Conservation (phyloP, 2,888 invertebrate genomes). For the Cotesia congregata region DNA sequence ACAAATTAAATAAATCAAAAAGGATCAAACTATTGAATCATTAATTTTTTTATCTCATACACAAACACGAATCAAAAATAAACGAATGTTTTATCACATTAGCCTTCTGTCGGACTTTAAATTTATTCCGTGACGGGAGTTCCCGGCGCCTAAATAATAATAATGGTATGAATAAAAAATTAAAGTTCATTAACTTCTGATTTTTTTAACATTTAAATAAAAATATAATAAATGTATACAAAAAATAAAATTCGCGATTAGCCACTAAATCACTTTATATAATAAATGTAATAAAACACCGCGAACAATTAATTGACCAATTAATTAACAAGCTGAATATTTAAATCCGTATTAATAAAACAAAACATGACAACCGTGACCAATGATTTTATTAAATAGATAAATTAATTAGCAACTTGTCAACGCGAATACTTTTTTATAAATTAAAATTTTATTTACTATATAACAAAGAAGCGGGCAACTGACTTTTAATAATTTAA, state of each 20-base stretch:
- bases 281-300: not conserved
- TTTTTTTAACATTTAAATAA: not conserved
- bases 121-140: not conserved
- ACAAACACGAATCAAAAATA: not conserved
- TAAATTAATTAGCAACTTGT: constrained; percentile 40
- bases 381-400: constrained; percentile 26
- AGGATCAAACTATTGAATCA: not conserved
- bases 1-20: not conserved
- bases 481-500: constrained; percentile 5
- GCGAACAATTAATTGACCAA: not conserved
- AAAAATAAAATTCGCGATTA: too few relatives aligned
- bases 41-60: not conserved
- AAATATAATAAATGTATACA: too few relatives aligned
- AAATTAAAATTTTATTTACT: not conserved
- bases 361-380: not conserved
- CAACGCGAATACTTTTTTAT: constrained; percentile 33
- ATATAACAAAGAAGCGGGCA: not conserved
- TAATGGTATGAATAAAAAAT: not conserved
- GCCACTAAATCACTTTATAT: too few relatives aligned
- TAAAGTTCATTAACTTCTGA: constrained; percentile 23
- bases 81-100: not conserved
- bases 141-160: constrained; percentile 37
- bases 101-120: not conserved
- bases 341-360: not conserved
- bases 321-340: not conserved